Evolutionary conservation across 2,113 vertebrate genomes (phyloP).

Genomic region (Pelusios castaneus): DNA sequence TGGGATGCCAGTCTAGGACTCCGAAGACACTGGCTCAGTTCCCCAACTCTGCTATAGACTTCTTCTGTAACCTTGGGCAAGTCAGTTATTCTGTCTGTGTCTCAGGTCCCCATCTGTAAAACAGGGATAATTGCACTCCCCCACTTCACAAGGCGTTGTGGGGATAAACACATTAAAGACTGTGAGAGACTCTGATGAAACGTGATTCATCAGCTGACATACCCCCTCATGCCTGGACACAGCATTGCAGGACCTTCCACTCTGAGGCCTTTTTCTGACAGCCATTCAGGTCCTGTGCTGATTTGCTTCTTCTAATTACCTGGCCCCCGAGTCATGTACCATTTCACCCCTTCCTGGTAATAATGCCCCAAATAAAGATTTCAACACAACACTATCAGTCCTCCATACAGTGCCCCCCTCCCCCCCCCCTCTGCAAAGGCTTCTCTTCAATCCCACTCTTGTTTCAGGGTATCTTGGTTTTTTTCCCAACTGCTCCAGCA

Average conservation of each 20-base stretch:
- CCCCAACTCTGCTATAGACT: not conserved
- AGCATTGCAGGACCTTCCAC: not conserved
- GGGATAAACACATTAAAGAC: fast-evolving
- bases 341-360: not conserved
- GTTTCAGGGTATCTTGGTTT: not conserved
- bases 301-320: not conserved
- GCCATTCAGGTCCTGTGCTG: not conserved
- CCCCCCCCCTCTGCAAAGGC: not conserved
- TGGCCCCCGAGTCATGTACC: not conserved
- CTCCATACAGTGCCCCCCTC: not conserved
- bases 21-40: not conserved
- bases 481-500: not conserved
- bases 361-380: not conserved
- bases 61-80: not conserved
- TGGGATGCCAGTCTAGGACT: not conserved
- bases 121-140: not conserved
- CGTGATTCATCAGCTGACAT: not conserved
- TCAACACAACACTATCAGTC: not conserved
- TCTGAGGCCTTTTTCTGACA: not conserved
- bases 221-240: not conserved
- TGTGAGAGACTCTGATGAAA: not conserved
- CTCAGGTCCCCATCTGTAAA: not conserved
- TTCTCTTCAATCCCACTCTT: not conserved
- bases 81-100: not conserved
- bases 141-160: not conserved